Conservation (phyloP, 2,888 invertebrate species). For the Parnassius mnemosyne region DNA sequence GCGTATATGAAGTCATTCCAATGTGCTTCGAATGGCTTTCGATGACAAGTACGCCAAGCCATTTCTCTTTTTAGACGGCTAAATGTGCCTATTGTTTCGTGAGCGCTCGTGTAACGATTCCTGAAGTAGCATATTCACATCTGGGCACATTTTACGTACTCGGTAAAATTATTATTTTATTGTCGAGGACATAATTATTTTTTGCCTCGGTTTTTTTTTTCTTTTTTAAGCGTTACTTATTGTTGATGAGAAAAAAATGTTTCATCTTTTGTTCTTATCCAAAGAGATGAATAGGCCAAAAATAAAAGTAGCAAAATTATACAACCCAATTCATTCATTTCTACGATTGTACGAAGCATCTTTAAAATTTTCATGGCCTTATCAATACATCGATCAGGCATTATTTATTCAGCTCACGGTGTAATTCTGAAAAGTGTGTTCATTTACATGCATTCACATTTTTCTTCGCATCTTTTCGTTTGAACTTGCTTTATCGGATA, state of each 20-base stretch:
- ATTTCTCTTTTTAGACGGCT: slow-evolving; percentile 70
- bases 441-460: slow-evolving; percentile 67
- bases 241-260: slow-evolving; percentile 17
- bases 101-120: slow-evolving; percentile 48
- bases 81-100: slow-evolving; percentile 73
- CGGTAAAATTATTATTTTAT: slow-evolving; percentile 37
- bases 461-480: slow-evolving; percentile 60
- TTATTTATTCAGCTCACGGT: slow-evolving; percentile 72
- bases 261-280: slow-evolving; percentile 34
- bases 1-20: slow-evolving; percentile 58
- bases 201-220: slow-evolving; percentile 9
- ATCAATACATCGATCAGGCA: slow-evolving; percentile 71
- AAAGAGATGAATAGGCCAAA: slow-evolving; percentile 32
- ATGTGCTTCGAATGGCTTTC: slow-evolving; percentile 74
- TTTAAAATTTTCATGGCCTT: slow-evolving; percentile 70
- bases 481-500: slow-evolving; percentile 56
- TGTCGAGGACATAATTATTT: slow-evolving; percentile 10
- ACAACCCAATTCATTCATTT: slow-evolving; percentile 52
- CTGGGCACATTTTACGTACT: slow-evolving; percentile 35
- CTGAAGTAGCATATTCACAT: slow-evolving; percentile 45
- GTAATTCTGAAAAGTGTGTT: slow-evolving; percentile 67
- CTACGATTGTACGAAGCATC: slow-evolving; percentile 55
- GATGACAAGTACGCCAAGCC: slow-evolving; percentile 71
- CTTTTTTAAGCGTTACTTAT: slow-evolving; percentile 11
- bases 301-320: slow-evolving; percentile 58